Percentiles rank a stretch among this genome's conserved stretches.
Evolutionary conservation across 2,888 invertebrate genomes (phyloP).

Genomic region (Diarsia brunnea): DNA sequence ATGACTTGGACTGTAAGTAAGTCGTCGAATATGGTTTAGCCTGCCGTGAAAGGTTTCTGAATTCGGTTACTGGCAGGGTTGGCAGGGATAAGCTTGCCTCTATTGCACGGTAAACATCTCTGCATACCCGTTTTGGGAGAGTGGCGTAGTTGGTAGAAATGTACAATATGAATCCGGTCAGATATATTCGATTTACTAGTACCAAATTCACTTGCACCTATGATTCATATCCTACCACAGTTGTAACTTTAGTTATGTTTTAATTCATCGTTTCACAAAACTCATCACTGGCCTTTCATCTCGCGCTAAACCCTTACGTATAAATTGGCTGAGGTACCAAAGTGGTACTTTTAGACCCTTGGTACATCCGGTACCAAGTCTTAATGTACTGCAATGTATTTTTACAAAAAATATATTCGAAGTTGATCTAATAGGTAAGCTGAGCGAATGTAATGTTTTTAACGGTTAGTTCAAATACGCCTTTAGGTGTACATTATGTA

Average conservation of each 20-base stretch:
- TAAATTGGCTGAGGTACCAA: conserved; percentile 64
- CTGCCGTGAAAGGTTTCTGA: neutral
- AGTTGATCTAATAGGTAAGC: conserved; percentile 59
- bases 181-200: no score
- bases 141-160: neutral
- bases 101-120: neutral
- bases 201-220: neutral
- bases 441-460: conserved; percentile 62
- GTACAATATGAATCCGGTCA: neutral
- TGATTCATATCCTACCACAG: conserved; percentile 31
- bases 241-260: conserved; percentile 4
- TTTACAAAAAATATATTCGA: conserved; percentile 65
- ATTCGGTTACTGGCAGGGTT: neutral
- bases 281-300: conserved; percentile 29
- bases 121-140: neutral
- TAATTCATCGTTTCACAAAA: conserved; percentile 13
- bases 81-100: neutral
- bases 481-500: conserved; percentile 29
- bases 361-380: conserved; percentile 47
- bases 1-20: neutral
- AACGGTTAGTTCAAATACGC: conserved; percentile 36
- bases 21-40: neutral
- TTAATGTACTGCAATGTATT: conserved; percentile 60
- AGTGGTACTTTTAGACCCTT: conserved; percentile 58
- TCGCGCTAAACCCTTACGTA: conserved; percentile 64